These are phyloP conservation scores for Synergus umbraculus DNA, from an alignment of 2,888 invertebrate species.

Conservation along the genomic window DNA sequence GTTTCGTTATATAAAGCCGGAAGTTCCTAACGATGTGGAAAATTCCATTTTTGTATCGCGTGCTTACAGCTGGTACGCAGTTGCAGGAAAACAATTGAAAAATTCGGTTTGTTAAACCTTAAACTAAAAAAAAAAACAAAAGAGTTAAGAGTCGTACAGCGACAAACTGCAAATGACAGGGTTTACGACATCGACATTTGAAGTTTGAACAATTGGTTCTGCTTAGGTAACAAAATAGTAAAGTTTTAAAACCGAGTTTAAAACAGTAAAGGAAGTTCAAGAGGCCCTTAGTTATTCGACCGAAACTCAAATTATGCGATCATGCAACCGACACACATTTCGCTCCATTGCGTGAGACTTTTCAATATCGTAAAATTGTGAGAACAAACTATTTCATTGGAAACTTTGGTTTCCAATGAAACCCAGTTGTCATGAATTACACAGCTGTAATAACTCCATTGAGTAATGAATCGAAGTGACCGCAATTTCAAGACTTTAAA, in stretches of 20 bases:
- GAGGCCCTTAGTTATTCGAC: not conserved
- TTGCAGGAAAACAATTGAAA: too few relatives aligned
- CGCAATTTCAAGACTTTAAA: not conserved
- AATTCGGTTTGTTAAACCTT: not conserved
- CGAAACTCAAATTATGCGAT: not conserved
- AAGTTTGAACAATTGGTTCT: not conserved
- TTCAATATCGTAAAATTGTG: not conserved
- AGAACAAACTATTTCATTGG: not conserved
- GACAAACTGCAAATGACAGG: not conserved
- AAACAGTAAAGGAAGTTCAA: not conserved
- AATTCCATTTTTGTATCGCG: not conserved
- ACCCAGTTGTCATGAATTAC: too few relatives aligned
- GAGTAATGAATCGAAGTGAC: not conserved
- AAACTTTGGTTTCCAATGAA: not conserved
- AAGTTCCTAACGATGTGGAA: not conserved
- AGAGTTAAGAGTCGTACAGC: not conserved
- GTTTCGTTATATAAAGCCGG: not conserved
- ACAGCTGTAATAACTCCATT: not conserved
- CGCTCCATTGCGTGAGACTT: not conserved
- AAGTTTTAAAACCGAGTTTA: too few relatives aligned
- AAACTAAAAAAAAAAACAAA: not conserved
- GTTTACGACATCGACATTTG: not conserved
- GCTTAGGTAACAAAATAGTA: not conserved
- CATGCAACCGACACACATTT: not conserved
- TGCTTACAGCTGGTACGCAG: too few relatives aligned